Evolutionary conservation across 2,113 vertebrate species (phyloP).

Genomic region (Caranx melampygus): DNA sequence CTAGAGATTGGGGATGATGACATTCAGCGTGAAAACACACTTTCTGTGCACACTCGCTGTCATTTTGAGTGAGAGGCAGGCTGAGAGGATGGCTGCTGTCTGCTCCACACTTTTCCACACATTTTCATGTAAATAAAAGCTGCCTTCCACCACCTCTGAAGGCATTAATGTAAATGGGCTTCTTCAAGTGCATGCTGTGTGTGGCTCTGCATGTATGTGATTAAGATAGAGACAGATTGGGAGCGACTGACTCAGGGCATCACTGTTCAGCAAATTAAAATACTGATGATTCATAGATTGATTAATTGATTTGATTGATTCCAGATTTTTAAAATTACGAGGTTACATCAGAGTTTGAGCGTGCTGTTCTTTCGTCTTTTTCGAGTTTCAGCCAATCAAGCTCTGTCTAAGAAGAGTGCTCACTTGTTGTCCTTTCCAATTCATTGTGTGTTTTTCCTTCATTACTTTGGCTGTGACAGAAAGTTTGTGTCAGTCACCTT

Average conservation of each 20-base stretch:
- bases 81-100: slow-evolving; percentile 39
- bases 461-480: not conserved
- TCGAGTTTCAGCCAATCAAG: not conserved
- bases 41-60: slow-evolving; percentile 62
- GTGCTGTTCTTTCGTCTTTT: not conserved
- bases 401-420: not conserved
- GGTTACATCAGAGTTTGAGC: not conserved
- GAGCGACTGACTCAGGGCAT: not conserved
- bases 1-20: slow-evolving; percentile 63
- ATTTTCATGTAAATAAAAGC: slow-evolving; percentile 62
- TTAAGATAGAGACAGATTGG: not conserved
- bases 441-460: not conserved
- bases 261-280: not conserved
- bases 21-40: slow-evolving; percentile 54
- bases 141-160: not conserved
- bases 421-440: not conserved
- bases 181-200: not conserved
- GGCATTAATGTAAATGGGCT: slow-evolving; percentile 12
- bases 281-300: not conserved
- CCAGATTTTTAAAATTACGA: slow-evolving; percentile 14
- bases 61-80: slow-evolving; percentile 56
- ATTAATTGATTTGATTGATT: slow-evolving; percentile 23
- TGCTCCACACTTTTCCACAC: slow-evolving; percentile 26
- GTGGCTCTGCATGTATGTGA: not conserved
- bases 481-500: not conserved